Evolutionary conservation across 2,888 invertebrate genomes (phyloP).

Genomic region (Silvanus unidentatus): DNA sequence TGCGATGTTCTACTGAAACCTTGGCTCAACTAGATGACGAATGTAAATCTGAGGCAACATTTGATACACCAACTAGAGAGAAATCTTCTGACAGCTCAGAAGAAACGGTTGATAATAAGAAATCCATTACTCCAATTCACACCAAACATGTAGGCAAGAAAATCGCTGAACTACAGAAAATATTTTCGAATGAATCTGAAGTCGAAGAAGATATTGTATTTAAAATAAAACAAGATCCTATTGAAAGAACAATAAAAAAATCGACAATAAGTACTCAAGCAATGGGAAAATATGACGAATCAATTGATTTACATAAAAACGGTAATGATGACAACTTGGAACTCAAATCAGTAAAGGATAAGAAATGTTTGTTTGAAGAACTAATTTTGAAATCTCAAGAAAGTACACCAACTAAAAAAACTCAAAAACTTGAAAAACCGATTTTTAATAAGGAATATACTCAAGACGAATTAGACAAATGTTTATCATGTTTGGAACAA

Average conservation of each 20-base stretch:
- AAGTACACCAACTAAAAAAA: slow-evolving; percentile 35
- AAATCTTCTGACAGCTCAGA: slow-evolving; percentile 17
- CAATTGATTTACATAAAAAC: no score
- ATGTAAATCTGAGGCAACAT: slow-evolving; percentile 29
- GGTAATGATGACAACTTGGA: slow-evolving; percentile 22
- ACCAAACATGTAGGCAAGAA: slow-evolving; percentile 45
- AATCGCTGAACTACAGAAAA: slow-evolving; percentile 48
- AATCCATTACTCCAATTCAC: slow-evolving; percentile 29
- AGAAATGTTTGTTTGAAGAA: slow-evolving; percentile 41
- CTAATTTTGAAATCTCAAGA: slow-evolving; percentile 41
- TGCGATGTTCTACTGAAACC: slow-evolving; percentile 42
- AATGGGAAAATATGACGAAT: slow-evolving; percentile 3
- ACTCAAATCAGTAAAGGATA: slow-evolving; percentile 38
- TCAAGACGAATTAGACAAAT: slow-evolving; percentile 25
- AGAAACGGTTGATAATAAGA: slow-evolving; percentile 18
- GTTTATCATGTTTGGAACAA: slow-evolving; percentile 25
- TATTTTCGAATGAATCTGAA: slow-evolving; percentile 40
- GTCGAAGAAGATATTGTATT: neutral
- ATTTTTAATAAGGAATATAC: slow-evolving; percentile 20
- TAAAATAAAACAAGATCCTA: slow-evolving; percentile 1
- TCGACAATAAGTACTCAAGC: neutral
- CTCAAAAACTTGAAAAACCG: slow-evolving; percentile 11
- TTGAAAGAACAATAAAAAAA: slow-evolving; percentile 5
- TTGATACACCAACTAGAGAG: slow-evolving; percentile 13
- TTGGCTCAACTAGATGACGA: slow-evolving; percentile 43